Percentiles rank a stretch among this genome's conserved stretches.
phyloP scores from a whole-genome alignment of 2,888 invertebrate species.

The Trachelus stipa region DNA sequence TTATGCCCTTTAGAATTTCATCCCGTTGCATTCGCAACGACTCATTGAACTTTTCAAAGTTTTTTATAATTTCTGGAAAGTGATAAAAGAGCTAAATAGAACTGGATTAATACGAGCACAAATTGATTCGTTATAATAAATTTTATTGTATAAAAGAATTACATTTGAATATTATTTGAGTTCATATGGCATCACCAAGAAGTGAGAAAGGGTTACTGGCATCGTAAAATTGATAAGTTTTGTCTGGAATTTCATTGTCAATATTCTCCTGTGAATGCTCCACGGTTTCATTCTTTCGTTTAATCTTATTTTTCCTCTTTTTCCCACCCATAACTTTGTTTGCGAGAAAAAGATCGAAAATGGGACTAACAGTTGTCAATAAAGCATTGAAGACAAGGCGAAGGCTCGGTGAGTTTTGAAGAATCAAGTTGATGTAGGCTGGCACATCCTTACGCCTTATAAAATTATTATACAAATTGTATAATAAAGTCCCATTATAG shows the following conservation, averaged over 20 bases:
- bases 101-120: background rate
- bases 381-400: conserved; percentile 50
- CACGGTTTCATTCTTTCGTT: conserved; percentile 36
- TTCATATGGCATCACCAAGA: conserved; percentile 13
- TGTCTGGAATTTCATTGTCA: conserved; percentile 15
- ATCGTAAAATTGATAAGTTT: conserved; percentile 33
- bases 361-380: conserved; percentile 34
- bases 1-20: conserved; percentile 39
- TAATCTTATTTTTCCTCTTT: conserved; percentile 40
- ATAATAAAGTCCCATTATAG: conserved; percentile 82
- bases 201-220: conserved; percentile 37
- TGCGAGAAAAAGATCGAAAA: conserved; percentile 29
- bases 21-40: conserved; percentile 31
- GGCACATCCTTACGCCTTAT: conserved; percentile 70
- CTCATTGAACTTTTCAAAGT: conserved; percentile 34
- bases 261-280: conserved; percentile 11
- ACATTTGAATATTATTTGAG: too few species aligned
- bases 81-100: background rate
- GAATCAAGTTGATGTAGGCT: conserved; percentile 66
- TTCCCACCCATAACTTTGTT: conserved; percentile 27
- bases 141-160: too few species aligned
- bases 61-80: conserved; percentile 39
- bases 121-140: too few species aligned
- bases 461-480: conserved; percentile 77
- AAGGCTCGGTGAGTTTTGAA: conserved; percentile 59